Evolutionary conservation across 2,113 vertebrate species (phyloP).

Genomic region (Haemorhous mexicanus): DNA sequence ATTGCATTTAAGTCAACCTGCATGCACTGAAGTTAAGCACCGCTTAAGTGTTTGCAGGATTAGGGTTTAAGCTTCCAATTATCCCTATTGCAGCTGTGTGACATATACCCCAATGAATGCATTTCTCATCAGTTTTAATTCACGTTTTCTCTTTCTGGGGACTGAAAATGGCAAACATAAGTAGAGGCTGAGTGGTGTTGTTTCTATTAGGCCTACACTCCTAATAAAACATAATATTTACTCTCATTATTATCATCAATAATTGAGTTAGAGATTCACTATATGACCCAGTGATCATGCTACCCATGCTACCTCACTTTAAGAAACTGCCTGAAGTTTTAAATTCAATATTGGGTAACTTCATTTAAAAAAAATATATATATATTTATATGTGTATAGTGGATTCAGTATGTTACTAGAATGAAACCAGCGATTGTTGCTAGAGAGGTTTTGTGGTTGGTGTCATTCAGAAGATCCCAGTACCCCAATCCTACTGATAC

Average conservation of each 20-base stretch:
- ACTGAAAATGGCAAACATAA: conserved; percentile 13
- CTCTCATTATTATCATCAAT: neutral
- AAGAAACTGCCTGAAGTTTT: neutral
- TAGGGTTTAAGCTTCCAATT: conserved; percentile 45
- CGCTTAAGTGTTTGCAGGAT: conserved; percentile 23
- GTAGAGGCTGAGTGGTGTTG: neutral
- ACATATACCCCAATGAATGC: neutral
- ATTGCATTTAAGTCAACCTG: conserved; percentile 43
- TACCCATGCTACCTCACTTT: neutral
- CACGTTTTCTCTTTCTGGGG: neutral
- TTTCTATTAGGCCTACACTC: neutral
- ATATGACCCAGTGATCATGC: neutral
- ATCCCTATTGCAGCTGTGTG: conserved; percentile 28
- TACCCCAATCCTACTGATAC: neutral
- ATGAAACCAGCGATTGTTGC: neutral
- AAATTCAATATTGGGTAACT: neutral
- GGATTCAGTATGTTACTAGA: neutral
- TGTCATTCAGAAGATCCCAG: neutral
- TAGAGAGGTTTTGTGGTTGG: neutral
- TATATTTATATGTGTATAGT: neutral
- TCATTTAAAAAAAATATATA: too few relatives aligned
- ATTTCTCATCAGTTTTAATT: conserved; percentile 43
- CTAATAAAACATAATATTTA: conserved; percentile 28
- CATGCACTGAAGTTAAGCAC: conserved; percentile 44
- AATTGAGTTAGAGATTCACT: neutral